These are phyloP conservation scores for Chelidonichthys spinosus DNA, from an alignment of 2,797 vertebrate species.

Conservation along the genomic window DNA sequence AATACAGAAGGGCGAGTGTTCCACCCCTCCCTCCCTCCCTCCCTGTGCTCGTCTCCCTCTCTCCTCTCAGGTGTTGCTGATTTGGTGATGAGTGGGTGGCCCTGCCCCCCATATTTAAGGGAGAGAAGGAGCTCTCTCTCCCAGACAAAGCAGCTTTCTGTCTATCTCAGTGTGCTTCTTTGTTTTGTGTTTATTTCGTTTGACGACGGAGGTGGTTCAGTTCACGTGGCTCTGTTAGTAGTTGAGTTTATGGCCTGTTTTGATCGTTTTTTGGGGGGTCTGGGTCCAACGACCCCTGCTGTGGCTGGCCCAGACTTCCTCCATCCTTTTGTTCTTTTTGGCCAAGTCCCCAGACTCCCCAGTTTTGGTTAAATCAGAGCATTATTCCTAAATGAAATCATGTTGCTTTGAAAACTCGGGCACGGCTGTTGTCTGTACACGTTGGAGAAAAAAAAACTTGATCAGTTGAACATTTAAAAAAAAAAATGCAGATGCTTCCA, in stretches of 20 bases:
- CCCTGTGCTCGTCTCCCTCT: neutral
- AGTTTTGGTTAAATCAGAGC: neutral
- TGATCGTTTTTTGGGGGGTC: too few species aligned
- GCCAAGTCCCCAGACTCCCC: neutral
- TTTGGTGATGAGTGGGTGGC: too few species aligned
- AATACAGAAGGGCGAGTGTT: too few species aligned
- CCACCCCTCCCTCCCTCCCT: too few species aligned
- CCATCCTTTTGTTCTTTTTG: neutral
- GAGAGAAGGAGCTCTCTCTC: too few species aligned
- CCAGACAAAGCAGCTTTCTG: too few species aligned
- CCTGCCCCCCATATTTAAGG: too few species aligned
- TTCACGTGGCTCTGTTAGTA: neutral
- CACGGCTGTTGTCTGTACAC: neutral
- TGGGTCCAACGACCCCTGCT: too few species aligned
- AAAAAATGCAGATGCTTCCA: neutral
- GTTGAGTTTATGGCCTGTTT: neutral
- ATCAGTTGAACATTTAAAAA: neutral
- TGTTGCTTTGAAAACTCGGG: neutral
- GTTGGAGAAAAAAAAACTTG: neutral
- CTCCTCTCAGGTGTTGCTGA: neutral
- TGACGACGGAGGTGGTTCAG: neutral
- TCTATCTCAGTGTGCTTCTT: too few species aligned
- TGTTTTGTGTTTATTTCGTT: neutral
- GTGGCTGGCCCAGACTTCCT: too few species aligned
- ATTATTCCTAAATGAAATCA: neutral